These are phyloP conservation scores for Drosophila barbarae DNA, from an alignment of 2,888 invertebrate species.

Conservation along the genomic window DNA sequence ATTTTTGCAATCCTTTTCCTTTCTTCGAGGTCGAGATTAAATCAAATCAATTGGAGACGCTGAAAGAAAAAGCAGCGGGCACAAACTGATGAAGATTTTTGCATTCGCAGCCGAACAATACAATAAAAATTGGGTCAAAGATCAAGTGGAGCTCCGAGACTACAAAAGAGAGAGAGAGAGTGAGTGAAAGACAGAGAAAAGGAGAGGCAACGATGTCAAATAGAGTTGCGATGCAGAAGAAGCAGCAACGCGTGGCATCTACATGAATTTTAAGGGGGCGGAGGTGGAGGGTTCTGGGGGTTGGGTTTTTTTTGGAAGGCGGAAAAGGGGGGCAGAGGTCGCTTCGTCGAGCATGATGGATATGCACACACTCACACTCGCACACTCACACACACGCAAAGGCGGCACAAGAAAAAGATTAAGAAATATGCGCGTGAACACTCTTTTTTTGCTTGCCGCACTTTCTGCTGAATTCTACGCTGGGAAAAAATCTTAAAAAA, in stretches of 20 bases:
- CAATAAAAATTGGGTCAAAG: constrained; percentile 74
- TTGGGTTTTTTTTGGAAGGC: constrained; percentile 5
- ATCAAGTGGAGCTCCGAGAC: constrained; percentile 72
- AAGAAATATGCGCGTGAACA: constrained; percentile 66
- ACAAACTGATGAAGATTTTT: constrained; percentile 54
- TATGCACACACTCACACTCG: constrained; percentile 57
- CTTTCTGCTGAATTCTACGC: constrained; percentile 9
- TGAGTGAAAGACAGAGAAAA: not conserved
- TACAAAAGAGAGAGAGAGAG: not conserved
- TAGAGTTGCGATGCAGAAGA: constrained; percentile 61
- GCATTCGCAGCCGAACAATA: constrained; percentile 70
- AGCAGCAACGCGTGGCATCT: constrained; percentile 70
- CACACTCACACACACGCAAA: constrained; percentile 12
- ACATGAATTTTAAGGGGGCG: constrained; percentile 50
- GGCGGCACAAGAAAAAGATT: constrained; percentile 64
- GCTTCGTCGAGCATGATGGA: constrained; percentile 67
- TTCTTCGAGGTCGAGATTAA: constrained; percentile 47
- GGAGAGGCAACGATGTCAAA: constrained; percentile 54
- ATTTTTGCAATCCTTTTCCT: not conserved
- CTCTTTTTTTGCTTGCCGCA: constrained; percentile 31
- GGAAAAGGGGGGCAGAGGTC: constrained; percentile 56
- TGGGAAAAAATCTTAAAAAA: not conserved
- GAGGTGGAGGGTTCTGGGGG: constrained; percentile 33
- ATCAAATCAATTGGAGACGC: constrained; percentile 67
- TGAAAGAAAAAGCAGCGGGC: constrained; percentile 25